Conservation (phyloP, 2,797 vertebrate species). For the Echiichthys vipera region DNA sequence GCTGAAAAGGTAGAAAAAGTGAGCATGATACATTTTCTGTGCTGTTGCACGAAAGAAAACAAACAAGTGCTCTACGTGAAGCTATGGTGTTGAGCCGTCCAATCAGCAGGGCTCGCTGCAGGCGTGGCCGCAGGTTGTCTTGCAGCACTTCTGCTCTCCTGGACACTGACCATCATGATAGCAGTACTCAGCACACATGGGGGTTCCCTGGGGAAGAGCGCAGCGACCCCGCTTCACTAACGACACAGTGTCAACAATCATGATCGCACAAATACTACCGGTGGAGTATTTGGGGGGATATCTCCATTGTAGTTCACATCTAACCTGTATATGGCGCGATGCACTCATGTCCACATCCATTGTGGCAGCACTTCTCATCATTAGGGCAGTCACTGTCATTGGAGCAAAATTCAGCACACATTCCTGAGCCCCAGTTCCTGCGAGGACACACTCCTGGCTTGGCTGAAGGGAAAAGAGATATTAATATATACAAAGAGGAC, state of each 20-base stretch:
- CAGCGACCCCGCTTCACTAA: conserved; percentile 84
- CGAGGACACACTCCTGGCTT: conserved; percentile 82
- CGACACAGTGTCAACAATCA: neutral
- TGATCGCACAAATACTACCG: neutral
- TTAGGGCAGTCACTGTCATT: conserved; percentile 78
- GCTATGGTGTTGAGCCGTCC: neutral
- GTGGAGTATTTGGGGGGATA: accelerated
- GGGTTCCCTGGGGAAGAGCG: conserved; percentile 64
- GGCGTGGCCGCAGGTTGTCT: conserved; percentile 80
- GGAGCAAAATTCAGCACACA: conserved; percentile 76
- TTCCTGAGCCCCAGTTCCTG: conserved; percentile 47
- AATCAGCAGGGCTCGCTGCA: conserved; percentile 81
- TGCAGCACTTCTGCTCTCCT: conserved; percentile 83
- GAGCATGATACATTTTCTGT: neutral
- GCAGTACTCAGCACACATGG: conserved; percentile 82
- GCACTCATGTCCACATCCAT: conserved; percentile 82
- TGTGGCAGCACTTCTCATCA: conserved; percentile 83
- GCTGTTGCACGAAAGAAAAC: neutral
- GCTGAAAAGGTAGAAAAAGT: neutral
- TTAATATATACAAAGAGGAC: neutral
- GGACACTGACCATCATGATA: conserved; percentile 84
- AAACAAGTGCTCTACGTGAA: neutral
- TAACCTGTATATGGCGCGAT: conserved; percentile 75
- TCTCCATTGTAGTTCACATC: neutral
- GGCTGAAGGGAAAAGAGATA: conserved; percentile 55